Evolutionary conservation across 2,888 invertebrate species (phyloP), one percentile per base, ranked within the genome.

Genomic region (Julus scandinavius): DNA sequence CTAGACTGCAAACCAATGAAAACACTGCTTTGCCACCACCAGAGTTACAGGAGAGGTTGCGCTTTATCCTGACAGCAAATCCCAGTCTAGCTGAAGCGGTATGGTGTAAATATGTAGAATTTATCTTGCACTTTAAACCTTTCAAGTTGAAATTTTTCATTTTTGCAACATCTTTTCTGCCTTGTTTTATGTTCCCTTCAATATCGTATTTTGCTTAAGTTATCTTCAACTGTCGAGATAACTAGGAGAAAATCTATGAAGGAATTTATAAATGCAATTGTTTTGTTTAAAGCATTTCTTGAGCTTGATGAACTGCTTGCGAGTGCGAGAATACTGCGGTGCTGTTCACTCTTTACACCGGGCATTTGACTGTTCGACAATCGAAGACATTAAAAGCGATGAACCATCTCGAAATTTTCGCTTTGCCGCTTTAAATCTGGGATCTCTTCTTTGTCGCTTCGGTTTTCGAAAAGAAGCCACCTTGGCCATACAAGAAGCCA

Each of bases 341-440:
- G 96, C 95, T 7, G 93, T 96, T 91, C 96, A 96, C 91, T 97
- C 95, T 91, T 93, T 96, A 88, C 96, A 95, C 93, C 96, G 96
- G 92, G 97, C 96, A 92, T 96, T 97, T 92, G 96, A 97, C 90
- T 91, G 90, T 13, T 86, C 90, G 90, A 91, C 92, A 86, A 90
- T 89, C 49, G 90, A 90, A 45, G 90, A 90, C 63, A 83, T 85
- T 20, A 90, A 90, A 88, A 92, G 93, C 29, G 92, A 92, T 58
- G 93, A 93, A 58, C 91, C 91, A 87, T 91, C 89, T 89, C 95
- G 95, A 91, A 95, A 95, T 83, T 96, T 96, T 91, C 94, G 98
- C 91, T 98, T 96, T 92, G 97, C 98, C 7, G 96, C 97, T 29
- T 93, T 98, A n/a, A 98, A 97, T 92, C 93, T 98, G 90, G 97